Base-by-base conservation (phyloP, 1,140 invertebrate genomes). In the Zaprionus ornatus region DNA sequence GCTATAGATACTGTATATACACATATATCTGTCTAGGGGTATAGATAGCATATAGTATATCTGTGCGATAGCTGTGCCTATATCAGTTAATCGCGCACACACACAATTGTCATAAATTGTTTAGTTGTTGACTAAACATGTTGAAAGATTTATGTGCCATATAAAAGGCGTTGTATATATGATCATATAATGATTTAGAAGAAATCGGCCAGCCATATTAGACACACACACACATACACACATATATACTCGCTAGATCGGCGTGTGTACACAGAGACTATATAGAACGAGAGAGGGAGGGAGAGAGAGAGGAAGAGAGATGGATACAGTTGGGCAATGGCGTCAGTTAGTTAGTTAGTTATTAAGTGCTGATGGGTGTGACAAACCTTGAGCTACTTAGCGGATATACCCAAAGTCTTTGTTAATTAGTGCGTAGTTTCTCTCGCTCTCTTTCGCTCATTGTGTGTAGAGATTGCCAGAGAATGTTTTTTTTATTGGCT, bases 51-150 rank as follows among this genome's bases (percentile, higher is more conserved):
- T 56, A 76, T 59, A 72, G 27, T 40, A 74, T 66, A 62, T 75
- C 78, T 64, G 17, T 32, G 21, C 42, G 42, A 74, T 66, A 62
- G 71, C 78, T 64, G 17, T 32, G 21, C 42, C 50, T 84, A 82
- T 85, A 85, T 82, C 82, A 82, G 82, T 84, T 88, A 84, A 90
- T 90, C 82, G 79, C 67, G 29, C 48, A 56, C 37, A 68, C 73
- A 77, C 55, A 73, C 75, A 86, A 74, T 84, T 80, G 71, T 80
- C 84, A 88, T 87, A 87, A 87, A 87, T 87, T 87, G 85, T 88
- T 88, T 84, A 88, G 84, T 87, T 87, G 84, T 87, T 84, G 84
- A 63, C 84, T 87, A 88, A 84, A 90, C 85, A 88, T 88, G 85
- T 88, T 88, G 85, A 88, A 88, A 88, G 85, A 88, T 88, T 88